phyloP scores from a whole-genome alignment of 92 coral and sea anemone genomes.

The Porites divaricata region DNA sequence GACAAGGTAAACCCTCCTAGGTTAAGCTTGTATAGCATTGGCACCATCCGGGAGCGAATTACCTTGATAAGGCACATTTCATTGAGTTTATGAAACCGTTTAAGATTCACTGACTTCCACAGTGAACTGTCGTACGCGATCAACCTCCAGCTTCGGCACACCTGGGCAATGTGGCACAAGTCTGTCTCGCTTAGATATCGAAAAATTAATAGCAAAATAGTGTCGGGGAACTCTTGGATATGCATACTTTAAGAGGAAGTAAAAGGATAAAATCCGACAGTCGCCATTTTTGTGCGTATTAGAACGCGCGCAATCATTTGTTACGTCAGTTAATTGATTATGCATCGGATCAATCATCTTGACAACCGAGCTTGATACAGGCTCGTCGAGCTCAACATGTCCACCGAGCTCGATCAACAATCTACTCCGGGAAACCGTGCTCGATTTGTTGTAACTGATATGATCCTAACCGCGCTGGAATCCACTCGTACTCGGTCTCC shows the following conservation, averaged over 20 bases:
- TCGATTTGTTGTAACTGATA: no score
- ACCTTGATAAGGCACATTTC: slow-evolving; percentile 79
- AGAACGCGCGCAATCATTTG: background rate
- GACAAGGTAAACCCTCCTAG: slow-evolving; percentile 83
- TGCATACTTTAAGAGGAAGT: slow-evolving; percentile 2
- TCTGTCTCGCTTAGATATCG: slow-evolving; percentile 65
- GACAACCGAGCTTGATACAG: background rate
- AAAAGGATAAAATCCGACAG: background rate
- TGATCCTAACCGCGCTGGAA: no score
- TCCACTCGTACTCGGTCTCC: no score
- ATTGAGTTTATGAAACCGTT: slow-evolving; percentile 71
- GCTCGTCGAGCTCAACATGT: no score
- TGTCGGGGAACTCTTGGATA: slow-evolving; percentile 81
- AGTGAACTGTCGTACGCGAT: slow-evolving; percentile 88
- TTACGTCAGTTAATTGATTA: slow-evolving; percentile 18
- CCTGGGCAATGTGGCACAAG: slow-evolving; percentile 74
- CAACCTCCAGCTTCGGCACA: slow-evolving; percentile 79
- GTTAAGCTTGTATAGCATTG: slow-evolving; percentile 68
- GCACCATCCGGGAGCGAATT: slow-evolving; percentile 72
- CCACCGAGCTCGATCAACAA: no score
- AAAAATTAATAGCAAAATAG: slow-evolving; percentile 75
- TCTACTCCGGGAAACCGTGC: no score
- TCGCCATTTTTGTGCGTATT: background rate
- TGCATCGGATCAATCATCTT: background rate
- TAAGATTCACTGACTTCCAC: slow-evolving; percentile 82